Evolutionary conservation across 1,140 invertebrate species (phyloP).

Genomic region (Aphelinus atriplicis): DNA sequence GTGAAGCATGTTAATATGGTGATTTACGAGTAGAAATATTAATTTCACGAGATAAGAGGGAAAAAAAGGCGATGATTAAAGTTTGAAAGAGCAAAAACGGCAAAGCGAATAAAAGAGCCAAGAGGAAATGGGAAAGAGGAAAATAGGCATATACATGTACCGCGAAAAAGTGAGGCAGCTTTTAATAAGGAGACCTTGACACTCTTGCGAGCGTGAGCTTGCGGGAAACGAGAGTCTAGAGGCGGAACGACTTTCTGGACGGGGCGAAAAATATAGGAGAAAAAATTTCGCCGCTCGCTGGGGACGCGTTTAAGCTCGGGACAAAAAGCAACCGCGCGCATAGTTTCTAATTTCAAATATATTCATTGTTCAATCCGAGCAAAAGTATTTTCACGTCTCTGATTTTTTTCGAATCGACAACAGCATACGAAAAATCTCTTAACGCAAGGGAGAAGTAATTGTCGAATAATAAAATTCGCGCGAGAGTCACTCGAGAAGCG

Average conservation of each 20-base stretch:
- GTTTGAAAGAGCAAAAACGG: neutral
- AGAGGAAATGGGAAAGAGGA: neutral
- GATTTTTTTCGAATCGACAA: too few species aligned
- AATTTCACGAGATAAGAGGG: neutral
- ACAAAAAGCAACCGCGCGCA: too few species aligned
- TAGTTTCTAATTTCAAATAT: too few species aligned
- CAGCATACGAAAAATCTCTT: too few species aligned
- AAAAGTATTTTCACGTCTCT: too few species aligned
- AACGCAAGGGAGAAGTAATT: too few species aligned
- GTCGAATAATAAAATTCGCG: too few species aligned
- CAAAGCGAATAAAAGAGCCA: neutral
- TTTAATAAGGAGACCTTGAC: conserved; percentile 37
- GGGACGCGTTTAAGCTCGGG: conserved; percentile 5
- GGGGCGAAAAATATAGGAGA: neutral
- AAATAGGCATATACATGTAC: neutral
- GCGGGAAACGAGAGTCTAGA: conserved; percentile 7
- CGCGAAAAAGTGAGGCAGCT: conserved; percentile 2
- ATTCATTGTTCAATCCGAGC: too few species aligned
- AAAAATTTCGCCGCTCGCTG: conserved; percentile 10
- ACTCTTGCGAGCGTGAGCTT: conserved; percentile 8
- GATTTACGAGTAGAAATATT: neutral
- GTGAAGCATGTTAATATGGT: too few species aligned
- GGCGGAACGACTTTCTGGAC: neutral
- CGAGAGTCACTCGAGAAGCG: too few species aligned
- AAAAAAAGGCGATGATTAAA: neutral